These are phyloP conservation scores for Drosophila repletoides DNA, from an alignment of 1,140 invertebrate species.

Conservation along the genomic window DNA sequence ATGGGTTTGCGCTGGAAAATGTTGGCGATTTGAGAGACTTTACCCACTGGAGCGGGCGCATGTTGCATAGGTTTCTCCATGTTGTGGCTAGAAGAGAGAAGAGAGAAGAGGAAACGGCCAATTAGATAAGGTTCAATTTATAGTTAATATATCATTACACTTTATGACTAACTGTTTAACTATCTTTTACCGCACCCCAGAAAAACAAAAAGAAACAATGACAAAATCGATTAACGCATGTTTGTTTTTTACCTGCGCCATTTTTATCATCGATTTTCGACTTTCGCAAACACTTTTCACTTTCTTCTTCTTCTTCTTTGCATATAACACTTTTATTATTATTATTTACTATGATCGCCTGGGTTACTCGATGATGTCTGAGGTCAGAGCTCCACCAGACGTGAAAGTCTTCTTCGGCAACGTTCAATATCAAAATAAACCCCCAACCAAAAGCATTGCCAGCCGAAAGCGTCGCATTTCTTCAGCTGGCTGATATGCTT, in stretches of 20 bases:
- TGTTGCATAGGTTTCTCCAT: conserved; percentile 89
- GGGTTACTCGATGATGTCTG: conserved; percentile 6
- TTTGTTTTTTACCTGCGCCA: conserved; percentile 57
- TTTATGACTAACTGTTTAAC: conserved; percentile 27
- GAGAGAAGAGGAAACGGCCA: neutral
- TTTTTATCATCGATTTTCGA: conserved; percentile 47
- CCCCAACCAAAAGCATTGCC: conserved; percentile 24
- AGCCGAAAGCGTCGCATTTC: conserved; percentile 21
- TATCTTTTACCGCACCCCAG: conserved; percentile 2
- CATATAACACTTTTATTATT: conserved; percentile 27
- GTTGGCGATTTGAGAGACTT: conserved; percentile 95
- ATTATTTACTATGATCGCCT: conserved; percentile 22
- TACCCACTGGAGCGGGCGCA: conserved; percentile 85
- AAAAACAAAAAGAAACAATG: too few relatives aligned
- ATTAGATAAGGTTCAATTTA: neutral
- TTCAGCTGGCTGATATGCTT: neutral
- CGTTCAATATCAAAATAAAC: conserved; percentile 12
- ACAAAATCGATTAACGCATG: conserved; percentile 14
- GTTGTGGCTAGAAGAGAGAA: conserved; percentile 47
- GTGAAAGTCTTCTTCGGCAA: conserved; percentile 57
- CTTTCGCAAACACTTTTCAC: conserved; percentile 58
- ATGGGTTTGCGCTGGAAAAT: conserved; percentile 90
- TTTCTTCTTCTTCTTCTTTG: conserved; percentile 18
- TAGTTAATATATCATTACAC: neutral
- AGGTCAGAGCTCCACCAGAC: neutral